Evolutionary conservation across 2,113 vertebrate species (phyloP).

Genomic region (Benitochromis conjunctus): DNA sequence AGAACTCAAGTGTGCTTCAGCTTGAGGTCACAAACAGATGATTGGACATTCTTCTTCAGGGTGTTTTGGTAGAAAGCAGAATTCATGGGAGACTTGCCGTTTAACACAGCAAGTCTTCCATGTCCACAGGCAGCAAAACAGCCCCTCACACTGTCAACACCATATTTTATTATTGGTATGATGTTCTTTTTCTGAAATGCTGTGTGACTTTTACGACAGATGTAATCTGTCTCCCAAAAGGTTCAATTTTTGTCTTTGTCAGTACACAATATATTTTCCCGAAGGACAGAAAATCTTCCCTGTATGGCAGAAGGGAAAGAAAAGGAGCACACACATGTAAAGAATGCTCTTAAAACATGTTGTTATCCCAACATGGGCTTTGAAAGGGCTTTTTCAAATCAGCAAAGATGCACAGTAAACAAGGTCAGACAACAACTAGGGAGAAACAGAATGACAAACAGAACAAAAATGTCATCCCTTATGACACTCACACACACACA

Average conservation of each 20-base stretch:
- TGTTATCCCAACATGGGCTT: background rate
- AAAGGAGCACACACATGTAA: background rate
- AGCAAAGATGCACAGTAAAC: background rate
- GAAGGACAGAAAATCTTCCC: background rate
- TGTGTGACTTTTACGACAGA: background rate
- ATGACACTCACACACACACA: background rate
- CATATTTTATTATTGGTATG: background rate
- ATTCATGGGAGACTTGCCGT: background rate
- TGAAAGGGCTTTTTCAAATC: too few species aligned
- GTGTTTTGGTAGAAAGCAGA: background rate
- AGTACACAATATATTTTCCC: background rate
- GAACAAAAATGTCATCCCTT: background rate
- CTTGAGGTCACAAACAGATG: background rate
- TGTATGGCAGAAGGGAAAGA: background rate
- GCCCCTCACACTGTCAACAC: background rate
- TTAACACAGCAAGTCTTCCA: background rate
- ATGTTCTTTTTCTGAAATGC: background rate
- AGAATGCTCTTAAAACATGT: background rate
- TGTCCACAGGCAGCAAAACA: background rate
- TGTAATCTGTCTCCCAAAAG: background rate
- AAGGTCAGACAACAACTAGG: background rate
- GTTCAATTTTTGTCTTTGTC: background rate
- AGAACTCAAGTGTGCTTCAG: background rate
- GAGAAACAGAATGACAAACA: background rate
- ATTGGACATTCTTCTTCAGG: background rate